Evolutionary conservation across 2,797 vertebrate genomes (phyloP).

Genomic region (Smutsia gigantea): DNA sequence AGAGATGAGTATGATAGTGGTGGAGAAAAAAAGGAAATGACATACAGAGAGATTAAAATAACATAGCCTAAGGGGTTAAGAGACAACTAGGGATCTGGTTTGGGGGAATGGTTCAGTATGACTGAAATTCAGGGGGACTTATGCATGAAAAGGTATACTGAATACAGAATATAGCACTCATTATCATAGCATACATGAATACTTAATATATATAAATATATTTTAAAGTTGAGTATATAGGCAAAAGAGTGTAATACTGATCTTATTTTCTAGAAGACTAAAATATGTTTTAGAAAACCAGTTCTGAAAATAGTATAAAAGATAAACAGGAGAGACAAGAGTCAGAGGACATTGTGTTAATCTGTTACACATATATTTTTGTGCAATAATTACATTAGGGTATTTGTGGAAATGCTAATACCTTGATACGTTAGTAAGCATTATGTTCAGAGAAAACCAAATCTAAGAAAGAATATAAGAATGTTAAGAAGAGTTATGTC

Average conservation of each 20-base stretch:
- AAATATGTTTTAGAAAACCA: not conserved
- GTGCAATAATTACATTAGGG: not conserved
- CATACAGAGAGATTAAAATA: not conserved
- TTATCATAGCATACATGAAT: not conserved
- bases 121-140: not conserved
- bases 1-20: not conserved
- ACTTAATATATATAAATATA: not conserved
- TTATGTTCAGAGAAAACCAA: not conserved
- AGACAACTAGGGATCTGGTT: not conserved
- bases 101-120: not conserved
- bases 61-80: not conserved
- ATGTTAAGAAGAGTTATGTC: not conserved
- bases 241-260: not conserved
- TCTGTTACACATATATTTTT: not conserved
- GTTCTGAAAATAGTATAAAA: not conserved
- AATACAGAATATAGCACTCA: not conserved
- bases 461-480: not conserved
- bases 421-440: not conserved
- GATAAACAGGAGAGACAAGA: not conserved
- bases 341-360: not conserved
- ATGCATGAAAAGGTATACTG: not conserved
- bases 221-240: not conserved
- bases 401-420: not conserved
- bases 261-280: not conserved
- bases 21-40: not conserved